Evolutionary conservation across 2,888 invertebrate genomes (phyloP), one percentile per base, ranked within the genome.

Genomic region (Eutolmus rufibarbis): DNA sequence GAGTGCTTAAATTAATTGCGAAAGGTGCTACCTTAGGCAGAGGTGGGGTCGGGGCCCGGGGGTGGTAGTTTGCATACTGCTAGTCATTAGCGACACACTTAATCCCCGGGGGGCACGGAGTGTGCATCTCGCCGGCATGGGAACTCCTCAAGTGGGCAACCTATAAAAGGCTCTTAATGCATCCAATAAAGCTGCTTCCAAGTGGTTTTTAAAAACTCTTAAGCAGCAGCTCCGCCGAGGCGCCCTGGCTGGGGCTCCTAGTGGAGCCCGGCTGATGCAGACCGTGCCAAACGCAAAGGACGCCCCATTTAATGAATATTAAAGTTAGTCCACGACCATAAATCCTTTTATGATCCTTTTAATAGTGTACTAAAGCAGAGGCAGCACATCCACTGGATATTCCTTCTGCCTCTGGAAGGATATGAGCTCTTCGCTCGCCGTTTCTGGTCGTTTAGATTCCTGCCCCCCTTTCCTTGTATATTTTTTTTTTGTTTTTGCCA

Each of bases 301-400:
- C 57, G 28, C 74, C 74, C 74, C 85, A 87, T 86, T 88, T 88
- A 88, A 89, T 89, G 88, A 89, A 89, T 88, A 89, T 88, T 87
- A 88, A 89, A 89, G 87, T 88, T 88, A 88, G 87, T 87, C 89
- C 89, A 90, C 89, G 88, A 90, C 90, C 90, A 92, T 92, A 92
- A 92, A 92, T 92, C 91, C 91, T 90, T 92, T 92, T 91, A 91
- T 91, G 91, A 91, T 90, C 90, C 89, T 89, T 88, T 89, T 88
- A 91, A 92, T 91, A 90, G 91, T 89, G 89, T 90, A 90, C 90
- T 90, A 91, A 91, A 91, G 89, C 91, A 89, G 88, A 88, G 56
- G 23, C 66, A 77, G 46, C 43, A 66, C 43, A 43, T 74, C 43
- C 74, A n/a, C 74, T 66, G 51, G 46, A 57, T 82, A 34, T 37